Evolutionary conservation across 2,797 vertebrate species (phyloP).

Genomic region (Podarcis lilfordi): DNA sequence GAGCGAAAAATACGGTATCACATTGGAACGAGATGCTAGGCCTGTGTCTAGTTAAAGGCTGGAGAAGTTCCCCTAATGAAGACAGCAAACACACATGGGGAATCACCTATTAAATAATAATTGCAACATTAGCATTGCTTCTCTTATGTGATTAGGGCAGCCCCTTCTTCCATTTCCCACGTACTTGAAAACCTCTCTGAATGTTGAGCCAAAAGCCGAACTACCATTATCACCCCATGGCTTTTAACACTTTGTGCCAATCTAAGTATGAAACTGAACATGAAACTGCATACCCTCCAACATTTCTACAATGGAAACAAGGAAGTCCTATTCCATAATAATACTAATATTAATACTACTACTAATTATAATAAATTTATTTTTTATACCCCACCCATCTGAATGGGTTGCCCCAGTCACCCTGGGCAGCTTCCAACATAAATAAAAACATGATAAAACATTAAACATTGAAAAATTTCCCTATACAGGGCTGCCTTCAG

Average conservation of each 20-base stretch:
- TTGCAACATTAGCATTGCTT: neutral
- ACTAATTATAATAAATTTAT: no score
- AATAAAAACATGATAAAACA: no score
- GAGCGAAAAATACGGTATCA: neutral
- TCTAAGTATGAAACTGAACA: neutral
- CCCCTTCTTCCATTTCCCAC: neutral
- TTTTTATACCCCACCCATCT: no score
- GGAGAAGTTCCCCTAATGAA: neutral
- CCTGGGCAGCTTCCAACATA: no score
- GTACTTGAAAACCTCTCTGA: neutral
- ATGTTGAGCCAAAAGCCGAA: neutral
- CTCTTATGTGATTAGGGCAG: neutral
- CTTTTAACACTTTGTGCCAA: neutral
- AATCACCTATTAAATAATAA: neutral
- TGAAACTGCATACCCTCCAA: no score
- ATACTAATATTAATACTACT: no score
- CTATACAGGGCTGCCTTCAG: no score
- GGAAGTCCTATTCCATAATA: no score
- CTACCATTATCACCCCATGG: neutral
- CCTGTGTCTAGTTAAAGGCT: neutral
- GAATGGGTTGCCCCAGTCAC: no score
- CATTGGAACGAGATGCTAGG: neutral
- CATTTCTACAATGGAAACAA: no score
- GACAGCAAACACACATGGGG: neutral
- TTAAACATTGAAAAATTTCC: no score